Evolutionary conservation across 1,140 invertebrate genomes (phyloP).

Genomic region (Belonocnema kinseyi): DNA sequence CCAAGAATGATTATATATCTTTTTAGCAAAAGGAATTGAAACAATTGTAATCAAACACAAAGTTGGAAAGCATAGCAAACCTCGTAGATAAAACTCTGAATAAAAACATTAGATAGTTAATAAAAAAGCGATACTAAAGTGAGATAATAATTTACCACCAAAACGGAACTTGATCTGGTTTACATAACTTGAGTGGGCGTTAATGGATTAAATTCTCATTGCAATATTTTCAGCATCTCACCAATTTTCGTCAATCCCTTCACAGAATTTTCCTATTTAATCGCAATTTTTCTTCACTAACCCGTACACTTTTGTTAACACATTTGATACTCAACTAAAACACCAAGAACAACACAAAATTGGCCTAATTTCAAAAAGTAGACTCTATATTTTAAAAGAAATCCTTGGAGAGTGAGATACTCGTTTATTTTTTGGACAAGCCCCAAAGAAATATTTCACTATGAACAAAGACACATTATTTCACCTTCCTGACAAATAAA

Average conservation of each 20-base stretch:
- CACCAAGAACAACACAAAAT: neutral
- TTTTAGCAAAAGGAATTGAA: too few species aligned
- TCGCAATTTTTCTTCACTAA: neutral
- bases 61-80: neutral
- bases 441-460: slow-evolving; percentile 5
- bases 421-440: slow-evolving; percentile 22
- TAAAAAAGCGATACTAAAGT: neutral
- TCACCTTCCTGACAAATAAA: neutral
- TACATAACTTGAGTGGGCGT: neutral
- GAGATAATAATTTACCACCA: neutral
- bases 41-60: neutral
- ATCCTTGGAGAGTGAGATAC: slow-evolving; percentile 23
- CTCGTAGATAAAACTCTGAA: too few species aligned
- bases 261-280: too few species aligned
- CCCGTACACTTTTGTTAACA: neutral
- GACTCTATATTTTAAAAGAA: neutral
- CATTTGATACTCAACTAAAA: neutral
- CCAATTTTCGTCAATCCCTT: neutral
- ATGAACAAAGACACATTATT: slow-evolving; percentile 4
- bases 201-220: neutral
- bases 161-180: neutral
- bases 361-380: slow-evolving; percentile 11
- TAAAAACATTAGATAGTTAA: neutral
- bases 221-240: neutral
- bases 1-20: too few species aligned